Evolutionary conservation across 2,113 vertebrate species (phyloP), one percentile per base, ranked within the genome.

Genomic region (Fregata magnificens): DNA sequence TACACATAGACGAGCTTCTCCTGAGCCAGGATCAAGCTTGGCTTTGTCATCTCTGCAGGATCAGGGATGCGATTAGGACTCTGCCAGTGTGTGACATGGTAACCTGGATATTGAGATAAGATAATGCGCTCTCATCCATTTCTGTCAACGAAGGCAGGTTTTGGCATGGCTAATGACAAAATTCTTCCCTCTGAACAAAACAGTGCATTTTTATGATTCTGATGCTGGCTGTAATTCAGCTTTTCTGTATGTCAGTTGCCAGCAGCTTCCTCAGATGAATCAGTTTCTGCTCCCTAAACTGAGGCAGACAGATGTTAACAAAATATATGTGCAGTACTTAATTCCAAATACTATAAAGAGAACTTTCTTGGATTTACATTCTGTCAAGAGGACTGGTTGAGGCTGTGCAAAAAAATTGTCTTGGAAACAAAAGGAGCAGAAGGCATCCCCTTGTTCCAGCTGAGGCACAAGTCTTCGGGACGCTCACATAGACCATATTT

Each of bases 231-330:
- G 86, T 93, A 93, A 86, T 97, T 96, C 96, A 95, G 79, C 38
- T 79, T 66, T 96, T 91, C 69, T 94, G 10, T 81, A 44, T 87
- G 59, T 83, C 88, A 70, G 71, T 90, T 97, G 97, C 97, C 97
- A 97, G 86, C 89, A 90, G 74, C 89, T 97, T 97, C 90, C 84
- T 97, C 94, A 88, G 90, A 97, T 88, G 86, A 97, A 95, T 93
- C 90, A 82, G 87, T 87, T 95, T 96, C 86, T 86, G 69, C 40
- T 96, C 90, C 91, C 88, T 94, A 94, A 94, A 88, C 86, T 81
- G 88, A 95, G 86, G 76, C 72, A 93, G 86, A 77, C 95, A 96
- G 95, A 96, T 97, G 88, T 96, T 95, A 94, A 72, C 58, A 91
- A 95, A 97, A 94, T 96, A 93, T 90, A 92, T 76, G 38, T 81